These are phyloP conservation scores for Mythimna loreyi DNA, from an alignment of 2,888 invertebrate species.

Conservation along the genomic window DNA sequence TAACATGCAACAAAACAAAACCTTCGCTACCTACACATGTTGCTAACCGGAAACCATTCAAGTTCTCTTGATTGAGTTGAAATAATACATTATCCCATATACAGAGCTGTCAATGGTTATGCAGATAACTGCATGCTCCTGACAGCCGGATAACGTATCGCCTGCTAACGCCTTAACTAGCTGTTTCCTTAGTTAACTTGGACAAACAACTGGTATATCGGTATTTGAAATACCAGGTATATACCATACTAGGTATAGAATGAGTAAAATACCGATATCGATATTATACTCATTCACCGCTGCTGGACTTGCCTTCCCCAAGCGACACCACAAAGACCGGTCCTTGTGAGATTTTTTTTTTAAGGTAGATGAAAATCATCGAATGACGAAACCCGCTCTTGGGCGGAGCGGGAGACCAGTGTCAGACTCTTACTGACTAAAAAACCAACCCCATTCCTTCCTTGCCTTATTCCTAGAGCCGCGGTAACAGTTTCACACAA, in stretches of 20 bases:
- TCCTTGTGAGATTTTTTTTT: no score
- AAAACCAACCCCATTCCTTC: no score
- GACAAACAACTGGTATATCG: constrained; percentile 33
- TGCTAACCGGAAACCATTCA: constrained; percentile 26
- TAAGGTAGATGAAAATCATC: no score
- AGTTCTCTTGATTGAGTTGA: constrained; percentile 38
- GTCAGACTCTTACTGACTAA: no score
- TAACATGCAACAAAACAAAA: background rate
- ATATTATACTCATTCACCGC: background rate
- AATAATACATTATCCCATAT: constrained; percentile 41
- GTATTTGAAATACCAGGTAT: constrained; percentile 1
- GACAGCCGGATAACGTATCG: constrained; percentile 50
- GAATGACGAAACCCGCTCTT: no score
- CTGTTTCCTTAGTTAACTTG: constrained; percentile 33
- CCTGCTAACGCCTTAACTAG: constrained; percentile 18
- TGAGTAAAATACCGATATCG: background rate
- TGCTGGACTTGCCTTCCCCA: no score
- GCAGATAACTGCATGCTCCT: constrained; percentile 55
- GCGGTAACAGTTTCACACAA: no score
- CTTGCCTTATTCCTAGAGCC: no score
- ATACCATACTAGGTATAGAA: no score
- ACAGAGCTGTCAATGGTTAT: constrained; percentile 43
- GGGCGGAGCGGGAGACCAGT: no score
- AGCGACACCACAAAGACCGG: no score
- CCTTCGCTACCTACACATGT: background rate